Evolutionary conservation across 2,888 invertebrate genomes (phyloP).

Genomic region (Diaprepes abbreviatus): DNA sequence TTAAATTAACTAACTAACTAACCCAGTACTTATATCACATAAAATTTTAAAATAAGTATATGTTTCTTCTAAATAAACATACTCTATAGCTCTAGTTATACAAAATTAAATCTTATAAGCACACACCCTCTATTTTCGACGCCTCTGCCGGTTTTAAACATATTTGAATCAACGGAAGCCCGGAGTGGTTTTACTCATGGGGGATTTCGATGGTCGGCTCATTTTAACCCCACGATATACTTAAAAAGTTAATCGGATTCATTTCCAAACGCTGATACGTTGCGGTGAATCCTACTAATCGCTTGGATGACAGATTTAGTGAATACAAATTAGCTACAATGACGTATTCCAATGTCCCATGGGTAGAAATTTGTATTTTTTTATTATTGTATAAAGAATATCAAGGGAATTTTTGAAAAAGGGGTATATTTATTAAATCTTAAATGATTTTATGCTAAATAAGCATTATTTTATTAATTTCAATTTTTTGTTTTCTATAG

Average conservation of each 20-base stretch:
- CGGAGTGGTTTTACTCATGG: slow-evolving; percentile 64
- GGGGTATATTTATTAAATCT: too few species aligned
- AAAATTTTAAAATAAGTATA: too few species aligned
- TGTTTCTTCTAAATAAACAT: too few species aligned
- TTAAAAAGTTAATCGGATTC: slow-evolving; percentile 68
- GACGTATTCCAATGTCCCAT: slow-evolving; percentile 25
- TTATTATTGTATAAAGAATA: too few species aligned
- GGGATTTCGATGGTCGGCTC: slow-evolving; percentile 65
- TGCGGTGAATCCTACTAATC: slow-evolving; percentile 61
- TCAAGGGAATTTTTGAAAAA: too few species aligned
- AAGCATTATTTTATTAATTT: too few species aligned
- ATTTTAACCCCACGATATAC: slow-evolving; percentile 67
- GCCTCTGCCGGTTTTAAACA: slow-evolving; percentile 18
- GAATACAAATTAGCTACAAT: slow-evolving; percentile 44
- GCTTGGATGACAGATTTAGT: slow-evolving; percentile 61
- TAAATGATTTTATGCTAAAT: too few species aligned
- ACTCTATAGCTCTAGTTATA: neutral
- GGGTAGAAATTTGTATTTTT: neutral
- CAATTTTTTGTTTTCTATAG: too few species aligned
- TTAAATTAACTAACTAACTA: too few species aligned
- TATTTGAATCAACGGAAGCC: slow-evolving; percentile 32
- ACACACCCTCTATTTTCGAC: neutral
- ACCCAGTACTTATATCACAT: too few species aligned
- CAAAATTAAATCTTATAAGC: neutral
- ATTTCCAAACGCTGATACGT: slow-evolving; percentile 65